Evolutionary conservation across 2,888 invertebrate species (phyloP).

Genomic region (Blastobasis adustella): DNA sequence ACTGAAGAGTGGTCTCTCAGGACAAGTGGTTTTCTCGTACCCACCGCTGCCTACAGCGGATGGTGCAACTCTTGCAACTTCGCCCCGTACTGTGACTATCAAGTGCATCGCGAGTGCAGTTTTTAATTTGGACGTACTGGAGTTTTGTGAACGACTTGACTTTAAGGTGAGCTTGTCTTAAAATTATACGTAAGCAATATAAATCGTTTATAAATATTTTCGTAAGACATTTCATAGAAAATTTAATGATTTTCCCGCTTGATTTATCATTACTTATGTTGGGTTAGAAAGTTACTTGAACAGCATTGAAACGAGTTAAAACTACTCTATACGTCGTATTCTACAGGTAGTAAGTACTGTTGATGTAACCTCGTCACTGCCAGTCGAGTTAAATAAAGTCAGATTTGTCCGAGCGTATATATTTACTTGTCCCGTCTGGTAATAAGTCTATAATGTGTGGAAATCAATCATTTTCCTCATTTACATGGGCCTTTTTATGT

Average conservation of each 20-base stretch:
- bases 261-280: background rate
- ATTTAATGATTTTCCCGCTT: background rate
- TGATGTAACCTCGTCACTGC: conserved; percentile 51
- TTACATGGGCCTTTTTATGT: background rate
- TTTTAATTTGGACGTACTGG: conserved; percentile 45
- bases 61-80: conserved; percentile 38
- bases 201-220: background rate
- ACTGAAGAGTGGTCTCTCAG: conserved; percentile 14
- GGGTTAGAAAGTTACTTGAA: conserved; percentile 65
- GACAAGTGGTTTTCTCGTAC: conserved; percentile 32
- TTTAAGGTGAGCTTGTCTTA: conserved; percentile 48
- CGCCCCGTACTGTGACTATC: conserved; percentile 26
- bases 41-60: conserved; percentile 28
- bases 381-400: conserved; percentile 43
- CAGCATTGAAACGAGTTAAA: conserved; percentile 63
- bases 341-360: conserved; percentile 51
- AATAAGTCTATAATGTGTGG: conserved; percentile 16
- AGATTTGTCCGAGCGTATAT: conserved; percentile 24
- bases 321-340: conserved; percentile 45
- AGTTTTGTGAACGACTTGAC: conserved; percentile 42
- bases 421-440: conserved; percentile 23
- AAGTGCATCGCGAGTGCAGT: conserved; percentile 63
- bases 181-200: background rate
- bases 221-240: no score
- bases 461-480: conserved; percentile 16